A percentile compares a stretch with the other conserved stretches of the same genome.
Evolutionary conservation across 2,113 vertebrate species (phyloP).

Genomic region (Megalops atlanticus): DNA sequence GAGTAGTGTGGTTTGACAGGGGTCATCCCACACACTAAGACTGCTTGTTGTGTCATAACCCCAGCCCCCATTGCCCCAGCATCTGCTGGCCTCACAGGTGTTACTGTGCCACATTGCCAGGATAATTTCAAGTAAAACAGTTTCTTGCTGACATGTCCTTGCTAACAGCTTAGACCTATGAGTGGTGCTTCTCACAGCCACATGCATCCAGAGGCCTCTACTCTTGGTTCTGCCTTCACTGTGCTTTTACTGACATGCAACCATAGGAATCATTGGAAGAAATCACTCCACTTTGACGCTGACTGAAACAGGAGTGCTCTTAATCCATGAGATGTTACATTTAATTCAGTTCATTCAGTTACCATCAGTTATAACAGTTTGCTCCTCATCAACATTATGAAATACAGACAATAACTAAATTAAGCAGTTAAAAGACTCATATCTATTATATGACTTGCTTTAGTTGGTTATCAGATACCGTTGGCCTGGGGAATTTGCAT

Average conservation of each 20-base stretch:
- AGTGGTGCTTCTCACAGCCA: background rate
- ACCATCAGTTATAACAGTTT: background rate
- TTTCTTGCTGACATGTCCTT: background rate
- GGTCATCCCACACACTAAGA: background rate
- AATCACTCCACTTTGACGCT: background rate
- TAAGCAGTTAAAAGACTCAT: background rate
- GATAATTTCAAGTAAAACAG: background rate
- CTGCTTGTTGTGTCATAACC: background rate
- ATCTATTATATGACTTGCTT: background rate
- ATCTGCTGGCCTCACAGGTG: background rate
- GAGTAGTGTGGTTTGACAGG: background rate
- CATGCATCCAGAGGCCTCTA: background rate
- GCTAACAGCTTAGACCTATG: conserved; percentile 4
- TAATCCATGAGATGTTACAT: background rate
- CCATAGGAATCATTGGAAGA: background rate
- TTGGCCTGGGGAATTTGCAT: background rate
- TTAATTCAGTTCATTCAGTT: background rate
- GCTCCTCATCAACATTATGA: background rate
- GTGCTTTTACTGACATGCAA: no score
- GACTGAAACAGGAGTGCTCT: background rate
- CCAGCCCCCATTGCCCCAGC: background rate
- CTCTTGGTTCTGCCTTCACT: no score
- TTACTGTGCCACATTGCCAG: background rate
- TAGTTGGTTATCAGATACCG: background rate
- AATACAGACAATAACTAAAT: background rate